These are phyloP conservation scores for Diploptera punctata DNA, from an alignment of 2,888 invertebrate genomes.

Conservation along the genomic window DNA sequence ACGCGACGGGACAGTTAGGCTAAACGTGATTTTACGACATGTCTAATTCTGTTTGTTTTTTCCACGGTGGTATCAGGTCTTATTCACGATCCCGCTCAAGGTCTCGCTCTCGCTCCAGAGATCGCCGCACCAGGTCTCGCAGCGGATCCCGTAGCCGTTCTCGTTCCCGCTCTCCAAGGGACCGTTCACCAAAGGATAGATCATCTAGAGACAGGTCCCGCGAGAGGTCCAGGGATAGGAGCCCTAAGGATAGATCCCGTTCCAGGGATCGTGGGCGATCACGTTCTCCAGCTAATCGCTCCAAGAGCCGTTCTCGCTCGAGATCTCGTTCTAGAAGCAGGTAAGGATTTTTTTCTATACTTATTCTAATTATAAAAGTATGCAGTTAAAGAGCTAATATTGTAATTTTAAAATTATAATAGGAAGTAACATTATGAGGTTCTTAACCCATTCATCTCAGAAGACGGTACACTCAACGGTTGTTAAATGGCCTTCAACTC, in stretches of 20 bases:
- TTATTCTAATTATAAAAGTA: too few species aligned
- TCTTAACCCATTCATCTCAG: too few species aligned
- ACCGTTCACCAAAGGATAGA: conserved; percentile 33
- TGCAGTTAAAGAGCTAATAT: too few species aligned
- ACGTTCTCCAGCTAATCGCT: conserved; percentile 46
- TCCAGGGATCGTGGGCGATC: conserved; percentile 38
- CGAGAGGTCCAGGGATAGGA: conserved; percentile 4
- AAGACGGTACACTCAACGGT: too few species aligned
- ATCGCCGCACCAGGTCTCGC: conserved; percentile 52
- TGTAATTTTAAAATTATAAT: too few species aligned
- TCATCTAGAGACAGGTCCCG: conserved; percentile 28
- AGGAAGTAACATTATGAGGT: too few species aligned
- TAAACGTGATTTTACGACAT: neutral
- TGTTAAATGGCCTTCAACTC: too few species aligned
- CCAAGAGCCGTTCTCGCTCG: conserved; percentile 32
- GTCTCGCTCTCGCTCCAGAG: conserved; percentile 52
- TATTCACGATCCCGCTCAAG: conserved; percentile 54
- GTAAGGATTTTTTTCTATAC: too few species aligned
- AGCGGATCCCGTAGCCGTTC: conserved; percentile 45
- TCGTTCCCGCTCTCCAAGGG: conserved; percentile 39
- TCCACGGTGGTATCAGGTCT: conserved; percentile 25
- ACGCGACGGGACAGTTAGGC: conserved; percentile 13
- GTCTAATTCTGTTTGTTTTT: neutral
- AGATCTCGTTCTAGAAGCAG: conserved; percentile 33
- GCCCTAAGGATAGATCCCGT: conserved; percentile 30